phyloP scores from a whole-genome alignment of 2,113 vertebrate species.

The Conger conger region DNA sequence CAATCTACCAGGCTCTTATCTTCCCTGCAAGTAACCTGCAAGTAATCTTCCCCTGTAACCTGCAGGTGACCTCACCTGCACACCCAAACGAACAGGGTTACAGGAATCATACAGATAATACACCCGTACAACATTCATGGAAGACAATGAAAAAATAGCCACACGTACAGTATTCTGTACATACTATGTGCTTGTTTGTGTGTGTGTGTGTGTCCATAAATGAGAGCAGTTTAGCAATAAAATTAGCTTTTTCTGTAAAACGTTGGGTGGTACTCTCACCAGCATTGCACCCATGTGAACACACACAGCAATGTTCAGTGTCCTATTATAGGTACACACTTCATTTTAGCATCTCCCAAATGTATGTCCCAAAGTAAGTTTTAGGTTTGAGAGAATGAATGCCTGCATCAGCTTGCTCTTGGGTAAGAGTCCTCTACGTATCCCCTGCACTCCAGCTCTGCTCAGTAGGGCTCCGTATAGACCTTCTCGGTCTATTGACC shows the following conservation, averaged over 20 bases:
- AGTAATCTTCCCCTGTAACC: not conserved
- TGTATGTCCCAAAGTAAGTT: not conserved
- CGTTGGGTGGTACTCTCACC: not conserved
- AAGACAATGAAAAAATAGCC: no score
- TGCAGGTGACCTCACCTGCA: not conserved
- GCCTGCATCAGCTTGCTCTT: not conserved
- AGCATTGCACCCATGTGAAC: not conserved
- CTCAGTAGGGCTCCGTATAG: conserved; percentile 43
- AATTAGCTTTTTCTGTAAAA: no score
- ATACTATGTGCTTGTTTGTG: no score
- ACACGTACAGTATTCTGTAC: no score
- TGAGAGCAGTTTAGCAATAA: no score
- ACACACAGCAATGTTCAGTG: not conserved
- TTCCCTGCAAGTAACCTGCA: not conserved
- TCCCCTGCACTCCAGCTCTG: conserved; percentile 40
- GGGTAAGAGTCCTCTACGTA: not conserved
- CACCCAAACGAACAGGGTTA: not conserved
- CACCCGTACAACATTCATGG: not conserved
- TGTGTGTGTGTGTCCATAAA: no score
- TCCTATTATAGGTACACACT: not conserved
- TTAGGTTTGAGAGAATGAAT: not conserved
- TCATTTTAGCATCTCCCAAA: not conserved
- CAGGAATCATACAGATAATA: not conserved
- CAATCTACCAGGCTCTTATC: conserved; percentile 16
- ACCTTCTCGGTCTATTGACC: conserved; percentile 40